phyloP scores from a whole-genome alignment of 2,113 vertebrate genomes.

The Cichladusa arquata region DNA sequence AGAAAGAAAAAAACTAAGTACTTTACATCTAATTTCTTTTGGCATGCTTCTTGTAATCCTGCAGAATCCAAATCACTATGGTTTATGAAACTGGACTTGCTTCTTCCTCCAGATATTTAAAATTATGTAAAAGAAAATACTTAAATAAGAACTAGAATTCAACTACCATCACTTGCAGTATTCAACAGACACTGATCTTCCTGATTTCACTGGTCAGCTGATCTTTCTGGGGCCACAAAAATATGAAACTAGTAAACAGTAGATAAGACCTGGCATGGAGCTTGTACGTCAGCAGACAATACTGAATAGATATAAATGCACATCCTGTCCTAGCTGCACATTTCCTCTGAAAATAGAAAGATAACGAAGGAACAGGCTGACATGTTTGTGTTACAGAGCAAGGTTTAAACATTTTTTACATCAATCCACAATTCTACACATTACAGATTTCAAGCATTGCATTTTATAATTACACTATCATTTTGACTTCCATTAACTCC shows the following conservation, averaged over 20 bases:
- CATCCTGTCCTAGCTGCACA: not conserved
- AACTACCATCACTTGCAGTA: not conserved
- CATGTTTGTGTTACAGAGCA: not conserved
- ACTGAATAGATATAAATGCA: not conserved
- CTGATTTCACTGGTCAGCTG: not conserved
- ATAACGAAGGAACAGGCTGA: not conserved
- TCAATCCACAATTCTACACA: not conserved
- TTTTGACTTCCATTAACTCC: not conserved
- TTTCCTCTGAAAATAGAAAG: not conserved
- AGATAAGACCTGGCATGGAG: not conserved
- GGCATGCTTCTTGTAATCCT: not conserved
- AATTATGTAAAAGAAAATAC: not conserved
- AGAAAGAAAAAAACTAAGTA: not conserved
- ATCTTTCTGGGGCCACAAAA: not conserved
- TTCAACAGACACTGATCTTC: not conserved
- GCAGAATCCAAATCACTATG: not conserved
- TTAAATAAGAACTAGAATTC: not conserved
- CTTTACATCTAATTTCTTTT: not conserved
- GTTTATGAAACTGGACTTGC: not conserved
- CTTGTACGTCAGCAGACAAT: not conserved
- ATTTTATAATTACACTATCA: not conserved
- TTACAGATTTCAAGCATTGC: not conserved
- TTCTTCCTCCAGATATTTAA: not conserved
- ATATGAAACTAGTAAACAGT: not conserved
- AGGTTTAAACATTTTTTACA: not conserved